Percentiles rank a stretch among this genome's conserved stretches.
phyloP scores from a whole-genome alignment of 1,140 invertebrate species.

The Atopsyche davidsoni region DNA sequence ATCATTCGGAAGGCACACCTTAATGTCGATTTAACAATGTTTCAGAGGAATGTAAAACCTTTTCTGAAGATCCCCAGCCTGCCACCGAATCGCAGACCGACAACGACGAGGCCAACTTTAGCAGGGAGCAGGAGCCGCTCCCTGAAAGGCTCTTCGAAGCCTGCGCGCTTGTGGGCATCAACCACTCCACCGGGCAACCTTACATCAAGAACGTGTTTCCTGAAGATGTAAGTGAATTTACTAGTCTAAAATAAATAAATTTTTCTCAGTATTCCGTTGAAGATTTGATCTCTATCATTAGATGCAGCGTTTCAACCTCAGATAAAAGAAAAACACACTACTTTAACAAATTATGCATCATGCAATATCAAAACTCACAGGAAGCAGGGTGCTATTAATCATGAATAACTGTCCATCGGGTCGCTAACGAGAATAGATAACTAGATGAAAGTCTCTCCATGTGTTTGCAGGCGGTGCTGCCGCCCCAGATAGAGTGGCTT shows the following conservation, averaged over 20 bases:
- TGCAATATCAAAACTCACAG: too few species aligned
- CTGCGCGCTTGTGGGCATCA: slow-evolving; percentile 58
- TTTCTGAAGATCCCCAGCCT: too few species aligned
- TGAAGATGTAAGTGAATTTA: slow-evolving; percentile 48
- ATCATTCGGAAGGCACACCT: too few species aligned
- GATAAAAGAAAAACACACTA: too few species aligned
- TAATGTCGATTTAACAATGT: too few species aligned
- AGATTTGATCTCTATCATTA: too few species aligned
- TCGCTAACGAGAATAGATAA: too few species aligned
- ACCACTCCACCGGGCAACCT: slow-evolving; percentile 51
- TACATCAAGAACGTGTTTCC: slow-evolving; percentile 65
- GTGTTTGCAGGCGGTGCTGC: slow-evolving; percentile 49
- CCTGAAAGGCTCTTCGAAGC: slow-evolving; percentile 60
- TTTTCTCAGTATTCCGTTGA: slow-evolving; percentile 3
- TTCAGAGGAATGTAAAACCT: too few species aligned
- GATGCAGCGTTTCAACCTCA: too few species aligned
- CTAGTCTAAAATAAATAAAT: slow-evolving; percentile 14
- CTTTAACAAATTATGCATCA: too few species aligned
- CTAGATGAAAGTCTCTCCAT: slow-evolving; percentile 6
- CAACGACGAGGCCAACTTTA: slow-evolving; percentile 41
- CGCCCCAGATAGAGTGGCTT: slow-evolving; percentile 57
- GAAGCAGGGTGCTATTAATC: too few species aligned
- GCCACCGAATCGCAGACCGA: slow-evolving; percentile 35
- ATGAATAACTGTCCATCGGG: too few species aligned
- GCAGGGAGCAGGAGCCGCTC: slow-evolving; percentile 35